phyloP scores from a whole-genome alignment of 2,113 vertebrate genomes.

The Scortum barcoo region DNA sequence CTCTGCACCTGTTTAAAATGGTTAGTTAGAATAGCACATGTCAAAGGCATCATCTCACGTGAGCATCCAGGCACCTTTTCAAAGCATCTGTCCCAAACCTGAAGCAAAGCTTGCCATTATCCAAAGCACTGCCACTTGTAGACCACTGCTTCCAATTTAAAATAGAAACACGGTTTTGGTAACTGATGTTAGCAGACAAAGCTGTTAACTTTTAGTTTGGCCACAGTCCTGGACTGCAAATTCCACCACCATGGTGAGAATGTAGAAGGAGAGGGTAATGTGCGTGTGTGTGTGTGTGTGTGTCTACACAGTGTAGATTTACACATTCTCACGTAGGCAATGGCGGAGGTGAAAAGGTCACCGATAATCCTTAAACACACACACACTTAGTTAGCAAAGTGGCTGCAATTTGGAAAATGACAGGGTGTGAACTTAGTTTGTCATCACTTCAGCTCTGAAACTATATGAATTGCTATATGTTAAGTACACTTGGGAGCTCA shows the following conservation, averaged over 20 bases:
- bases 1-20: conserved; percentile 13
- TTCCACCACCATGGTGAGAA: conserved; percentile 60
- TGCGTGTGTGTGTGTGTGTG: conserved; percentile 5
- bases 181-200: conserved; percentile 59
- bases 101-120: conserved; percentile 41
- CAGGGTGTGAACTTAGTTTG: conserved; percentile 5
- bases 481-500: not conserved
- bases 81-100: conserved; percentile 58
- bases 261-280: conserved; percentile 26
- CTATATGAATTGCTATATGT: not conserved
- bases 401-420: not conserved
- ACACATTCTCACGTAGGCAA: conserved; percentile 80
- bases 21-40: conserved; percentile 36
- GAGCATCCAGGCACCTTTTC: conserved; percentile 35
- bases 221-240: conserved; percentile 61
- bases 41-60: conserved; percentile 37
- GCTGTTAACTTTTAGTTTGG: conserved; percentile 70
- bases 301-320: conserved; percentile 33
- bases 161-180: conserved; percentile 74
- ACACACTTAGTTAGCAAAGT: conserved; percentile 31
- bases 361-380: conserved; percentile 65
- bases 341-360: conserved; percentile 62
- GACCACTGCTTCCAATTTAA: conserved; percentile 53
- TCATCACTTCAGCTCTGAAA: conserved; percentile 9
- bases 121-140: conserved; percentile 49